phyloP scores from a whole-genome alignment of 2,888 invertebrate species.

The Drosophila anomalata region DNA sequence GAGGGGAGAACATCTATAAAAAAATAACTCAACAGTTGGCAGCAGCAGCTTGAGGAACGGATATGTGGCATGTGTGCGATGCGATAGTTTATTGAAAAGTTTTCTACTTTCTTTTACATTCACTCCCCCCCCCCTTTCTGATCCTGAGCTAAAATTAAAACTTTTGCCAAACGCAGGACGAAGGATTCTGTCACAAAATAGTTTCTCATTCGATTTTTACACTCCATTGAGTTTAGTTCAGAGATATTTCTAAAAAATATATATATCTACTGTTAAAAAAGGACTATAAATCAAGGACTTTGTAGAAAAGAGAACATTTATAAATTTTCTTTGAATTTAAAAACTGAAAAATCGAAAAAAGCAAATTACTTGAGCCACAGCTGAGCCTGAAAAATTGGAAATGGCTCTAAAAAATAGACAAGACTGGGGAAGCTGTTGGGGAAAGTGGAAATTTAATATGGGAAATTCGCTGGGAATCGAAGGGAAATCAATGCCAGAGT shows the following conservation, averaged over 20 bases:
- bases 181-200: conserved; percentile 52
- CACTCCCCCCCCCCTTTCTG: background rate
- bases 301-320: background rate
- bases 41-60: conserved; percentile 44
- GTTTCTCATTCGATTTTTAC: conserved; percentile 42
- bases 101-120: conserved; percentile 38
- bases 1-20: conserved; percentile 37
- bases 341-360: background rate
- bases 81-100: conserved; percentile 61
- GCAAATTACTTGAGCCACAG: conserved; percentile 26
- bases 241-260: background rate
- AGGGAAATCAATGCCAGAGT: conserved; percentile 17
- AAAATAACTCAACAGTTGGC: conserved; percentile 66
- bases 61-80: conserved; percentile 38
- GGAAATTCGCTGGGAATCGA: conserved; percentile 16
- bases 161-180: conserved; percentile 18
- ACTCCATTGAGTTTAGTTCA: conserved; percentile 10
- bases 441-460: conserved; percentile 24
- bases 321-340: background rate
- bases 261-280: background rate
- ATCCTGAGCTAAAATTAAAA: conserved; percentile 43
- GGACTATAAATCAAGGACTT: background rate
- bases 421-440: background rate
- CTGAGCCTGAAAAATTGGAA: conserved; percentile 9
- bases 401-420: conserved; percentile 17